These are phyloP conservation scores for Saccostrea echinata DNA, from an alignment of 1,140 invertebrate genomes.

Conservation along the genomic window DNA sequence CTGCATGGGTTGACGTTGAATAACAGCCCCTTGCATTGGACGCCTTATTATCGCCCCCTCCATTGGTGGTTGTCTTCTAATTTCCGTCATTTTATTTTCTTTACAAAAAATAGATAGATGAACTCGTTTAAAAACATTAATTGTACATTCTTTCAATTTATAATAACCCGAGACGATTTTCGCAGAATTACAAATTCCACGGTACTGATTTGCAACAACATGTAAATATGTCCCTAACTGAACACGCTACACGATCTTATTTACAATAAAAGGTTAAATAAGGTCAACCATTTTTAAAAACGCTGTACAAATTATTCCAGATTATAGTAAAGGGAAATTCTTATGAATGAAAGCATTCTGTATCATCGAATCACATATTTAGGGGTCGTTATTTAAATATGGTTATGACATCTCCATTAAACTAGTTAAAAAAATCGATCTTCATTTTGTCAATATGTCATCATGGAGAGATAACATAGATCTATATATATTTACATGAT, in stretches of 20 bases:
- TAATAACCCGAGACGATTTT: no score
- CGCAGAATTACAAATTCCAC: no score
- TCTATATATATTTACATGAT: not conserved
- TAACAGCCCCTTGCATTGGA: not conserved
- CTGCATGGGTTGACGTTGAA: not conserved
- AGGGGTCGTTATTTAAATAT: not conserved
- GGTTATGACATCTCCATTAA: not conserved
- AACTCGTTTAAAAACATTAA: no score
- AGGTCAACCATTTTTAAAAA: not conserved
- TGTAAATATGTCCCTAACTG: not conserved
- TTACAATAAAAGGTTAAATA: not conserved
- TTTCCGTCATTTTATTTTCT: not conserved
- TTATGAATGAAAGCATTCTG: not conserved
- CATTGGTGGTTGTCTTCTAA: not conserved
- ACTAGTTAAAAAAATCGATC: not conserved
- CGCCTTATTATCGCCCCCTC: not conserved
- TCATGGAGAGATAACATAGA: not conserved
- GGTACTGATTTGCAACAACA: no score
- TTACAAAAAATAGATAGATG: not conserved
- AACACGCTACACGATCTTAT: not conserved
- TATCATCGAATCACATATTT: not conserved
- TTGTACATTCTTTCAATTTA: no score
- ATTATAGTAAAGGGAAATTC: not conserved
- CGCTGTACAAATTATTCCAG: no score
- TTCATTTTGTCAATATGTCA: not conserved